phyloP scores from a whole-genome alignment of 2,797 vertebrate species.

The Oceanodroma leucorhoa region DNA sequence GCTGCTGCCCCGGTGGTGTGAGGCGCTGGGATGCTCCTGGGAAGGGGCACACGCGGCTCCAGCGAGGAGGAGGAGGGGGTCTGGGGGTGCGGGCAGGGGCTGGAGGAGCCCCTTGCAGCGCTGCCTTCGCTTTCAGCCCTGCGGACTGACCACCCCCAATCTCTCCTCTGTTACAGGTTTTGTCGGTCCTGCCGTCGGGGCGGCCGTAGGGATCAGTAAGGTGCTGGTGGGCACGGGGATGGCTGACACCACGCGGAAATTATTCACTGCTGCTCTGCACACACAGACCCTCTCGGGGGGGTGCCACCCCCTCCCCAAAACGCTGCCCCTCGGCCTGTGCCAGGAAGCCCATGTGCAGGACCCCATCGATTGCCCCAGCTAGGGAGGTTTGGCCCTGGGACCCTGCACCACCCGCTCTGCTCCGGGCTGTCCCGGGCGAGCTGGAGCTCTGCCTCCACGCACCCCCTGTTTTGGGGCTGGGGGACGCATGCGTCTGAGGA shows the following conservation, averaged over 20 bases:
- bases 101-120: background rate
- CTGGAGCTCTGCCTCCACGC: background rate
- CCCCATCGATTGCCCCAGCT: rapidly evolving
- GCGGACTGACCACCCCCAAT: rapidly evolving
- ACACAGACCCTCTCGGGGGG: background rate
- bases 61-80: background rate
- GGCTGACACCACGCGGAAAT: rapidly evolving
- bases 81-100: background rate
- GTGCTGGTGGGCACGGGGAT: background rate
- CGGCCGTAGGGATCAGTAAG: background rate
- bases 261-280: background rate
- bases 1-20: background rate
- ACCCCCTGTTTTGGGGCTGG: background rate
- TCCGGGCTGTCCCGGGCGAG: rapidly evolving
- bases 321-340: background rate
- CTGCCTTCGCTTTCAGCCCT: background rate
- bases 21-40: rapidly evolving
- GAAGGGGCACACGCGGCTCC: background rate
- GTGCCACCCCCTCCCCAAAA: background rate
- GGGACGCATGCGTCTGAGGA: background rate
- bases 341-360: background rate
- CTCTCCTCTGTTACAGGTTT: background rate
- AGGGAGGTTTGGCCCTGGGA: background rate
- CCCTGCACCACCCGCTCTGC: background rate
- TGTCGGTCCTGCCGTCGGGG: rapidly evolving